Base-by-base conservation (phyloP, 2,888 invertebrate species). In the Sturmia bella region DNA sequence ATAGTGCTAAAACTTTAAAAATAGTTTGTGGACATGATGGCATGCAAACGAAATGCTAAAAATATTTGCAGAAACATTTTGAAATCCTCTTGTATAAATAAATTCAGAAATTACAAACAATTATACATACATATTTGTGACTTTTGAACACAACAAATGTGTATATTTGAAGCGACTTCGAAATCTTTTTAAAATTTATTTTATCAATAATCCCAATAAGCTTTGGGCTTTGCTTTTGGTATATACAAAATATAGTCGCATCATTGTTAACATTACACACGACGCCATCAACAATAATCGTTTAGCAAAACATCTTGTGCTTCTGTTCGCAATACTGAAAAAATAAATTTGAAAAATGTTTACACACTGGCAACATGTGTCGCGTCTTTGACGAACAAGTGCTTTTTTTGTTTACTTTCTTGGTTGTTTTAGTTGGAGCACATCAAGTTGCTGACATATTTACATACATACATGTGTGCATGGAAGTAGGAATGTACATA, bases 291-390 rank as follows among this genome's bases (percentile, higher is more conserved):
- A 56, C 21, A 17, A 45, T 11, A 54, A 48, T 32, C 9, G 9
- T 32, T 3, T 32, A 3, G 9, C 7, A 39, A 48, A 15, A 32
- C 52, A 63, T 21, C 39, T 52, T 52, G 39, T 66, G 32, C 39
- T 41, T 15, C 24, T 56, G 12, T 13, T 45, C 4, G 19, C 50
- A 50, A 52, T 61, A 27, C 43, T 39, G 15, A 70, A 59, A 48
- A 13, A 17, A 57, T 17, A 64, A 56, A 15, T 0, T n/a, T 54
- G 9, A 27, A 43, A 43, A 9, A 27, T 61, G 57, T 3, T 24
- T 24, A 24, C 41, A 57, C 21, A 54, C 32, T 54, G 54, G 70
- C 76, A 80, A 80, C 57, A 72, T 76, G 72, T 80, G 72, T 61
- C 66, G 54, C 27, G 27, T 61, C 54, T 45, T 56, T 45, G 39